Conservation (phyloP, 1,140 invertebrate genomes). For the Zeugodacus cucurbitae region DNA sequence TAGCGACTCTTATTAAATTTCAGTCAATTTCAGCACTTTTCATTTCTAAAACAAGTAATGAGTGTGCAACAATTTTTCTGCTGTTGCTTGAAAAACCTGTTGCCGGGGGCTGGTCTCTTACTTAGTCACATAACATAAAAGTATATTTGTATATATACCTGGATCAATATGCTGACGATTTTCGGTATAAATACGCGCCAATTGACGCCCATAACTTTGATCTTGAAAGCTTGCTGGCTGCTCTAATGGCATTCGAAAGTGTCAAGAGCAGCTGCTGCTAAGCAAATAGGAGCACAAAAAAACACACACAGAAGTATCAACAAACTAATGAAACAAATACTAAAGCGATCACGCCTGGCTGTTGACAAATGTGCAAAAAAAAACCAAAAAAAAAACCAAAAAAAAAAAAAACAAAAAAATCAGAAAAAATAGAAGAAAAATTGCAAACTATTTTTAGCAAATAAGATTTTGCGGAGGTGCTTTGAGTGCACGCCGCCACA, state of each 20-base stretch:
- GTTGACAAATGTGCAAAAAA: neutral
- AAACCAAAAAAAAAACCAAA: too few relatives aligned
- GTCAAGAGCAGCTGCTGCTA: constrained; percentile 23
- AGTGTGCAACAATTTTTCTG: too few relatives aligned
- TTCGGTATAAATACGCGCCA: neutral
- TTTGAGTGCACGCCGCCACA: neutral
- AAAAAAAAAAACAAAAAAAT: neutral
- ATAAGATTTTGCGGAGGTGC: neutral
- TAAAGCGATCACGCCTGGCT: neutral
- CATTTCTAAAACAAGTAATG: too few relatives aligned
- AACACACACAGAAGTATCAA: neutral
- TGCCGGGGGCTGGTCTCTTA: neutral
- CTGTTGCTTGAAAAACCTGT: neutral
- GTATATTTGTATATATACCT: neutral
- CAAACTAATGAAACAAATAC: neutral
- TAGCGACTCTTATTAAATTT: too few relatives aligned
- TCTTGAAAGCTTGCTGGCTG: neutral
- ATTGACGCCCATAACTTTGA: neutral
- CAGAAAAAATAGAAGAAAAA: too few relatives aligned
- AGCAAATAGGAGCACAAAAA: neutral
- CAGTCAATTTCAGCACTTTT: too few relatives aligned
- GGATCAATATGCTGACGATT: neutral
- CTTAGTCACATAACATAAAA: neutral
- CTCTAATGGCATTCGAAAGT: neutral
- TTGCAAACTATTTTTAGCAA: neutral